A percentile compares a stretch with the other conserved stretches of the same genome.
Evolutionary conservation across 2,113 vertebrate genomes (phyloP).

Genomic region (Corythaeola cristata): DNA sequence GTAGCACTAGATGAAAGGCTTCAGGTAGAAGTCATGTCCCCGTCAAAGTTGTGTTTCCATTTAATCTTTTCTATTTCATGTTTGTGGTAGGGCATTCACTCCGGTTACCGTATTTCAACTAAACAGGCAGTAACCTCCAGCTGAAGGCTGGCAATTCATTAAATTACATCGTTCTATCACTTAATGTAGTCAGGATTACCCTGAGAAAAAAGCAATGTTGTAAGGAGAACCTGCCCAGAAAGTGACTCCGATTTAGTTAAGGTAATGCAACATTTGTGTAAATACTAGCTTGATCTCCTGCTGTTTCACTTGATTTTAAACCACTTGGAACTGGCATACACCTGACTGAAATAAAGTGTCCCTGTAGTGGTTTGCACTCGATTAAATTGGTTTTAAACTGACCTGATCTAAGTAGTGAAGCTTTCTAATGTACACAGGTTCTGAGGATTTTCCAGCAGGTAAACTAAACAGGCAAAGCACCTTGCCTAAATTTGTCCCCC

Average conservation of each 20-base stretch:
- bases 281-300: not conserved
- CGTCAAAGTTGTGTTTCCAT: not conserved
- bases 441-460: not conserved
- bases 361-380: not conserved
- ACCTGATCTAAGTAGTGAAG: not conserved
- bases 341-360: not conserved
- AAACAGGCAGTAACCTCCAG: not conserved
- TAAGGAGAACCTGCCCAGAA: not conserved
- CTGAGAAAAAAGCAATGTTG: not conserved
- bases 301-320: slow-evolving; percentile 3
- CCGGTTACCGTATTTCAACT: not conserved
- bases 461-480: not conserved
- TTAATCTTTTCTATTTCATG: not conserved
- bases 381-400: not conserved
- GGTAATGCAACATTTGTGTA: not conserved
- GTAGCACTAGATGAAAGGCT: not conserved
- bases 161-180: not conserved
- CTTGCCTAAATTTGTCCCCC: not conserved
- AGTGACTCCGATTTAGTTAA: not conserved
- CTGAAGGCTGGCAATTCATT: not conserved
- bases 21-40: not conserved
- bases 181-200: not conserved
- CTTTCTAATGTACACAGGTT: not conserved
- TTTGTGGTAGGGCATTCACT: not conserved
- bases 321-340: not conserved